Evolutionary conservation across 2,113 vertebrate genomes (phyloP).

Genomic region (Pandion haliaetus): DNA sequence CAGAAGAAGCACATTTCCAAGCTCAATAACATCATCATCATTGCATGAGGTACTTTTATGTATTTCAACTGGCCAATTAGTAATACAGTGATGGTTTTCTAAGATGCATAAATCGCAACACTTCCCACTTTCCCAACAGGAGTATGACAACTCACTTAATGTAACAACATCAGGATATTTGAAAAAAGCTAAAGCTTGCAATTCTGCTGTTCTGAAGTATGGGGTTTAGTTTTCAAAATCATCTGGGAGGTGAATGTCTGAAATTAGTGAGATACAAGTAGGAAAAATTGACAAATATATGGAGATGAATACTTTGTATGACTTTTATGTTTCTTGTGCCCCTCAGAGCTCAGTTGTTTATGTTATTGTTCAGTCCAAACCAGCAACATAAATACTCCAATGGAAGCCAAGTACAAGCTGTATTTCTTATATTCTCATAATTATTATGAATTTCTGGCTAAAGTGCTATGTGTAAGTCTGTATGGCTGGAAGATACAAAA

Average conservation of each 20-base stretch:
- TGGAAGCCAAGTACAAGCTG: background rate
- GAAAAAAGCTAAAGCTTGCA: background rate
- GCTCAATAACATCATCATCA: background rate
- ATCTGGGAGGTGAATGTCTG: background rate
- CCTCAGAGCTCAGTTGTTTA: background rate
- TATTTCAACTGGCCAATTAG: background rate
- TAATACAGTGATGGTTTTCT: background rate
- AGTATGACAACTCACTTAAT: background rate
- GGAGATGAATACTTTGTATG: background rate
- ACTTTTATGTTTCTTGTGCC: background rate
- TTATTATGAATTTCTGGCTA: background rate
- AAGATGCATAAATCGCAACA: background rate
- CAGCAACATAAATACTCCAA: background rate
- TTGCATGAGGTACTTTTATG: background rate
- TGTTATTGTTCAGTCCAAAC: background rate
- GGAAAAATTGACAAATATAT: background rate
- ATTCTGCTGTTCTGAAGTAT: background rate
- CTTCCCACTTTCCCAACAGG: background rate
- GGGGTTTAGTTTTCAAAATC: background rate
- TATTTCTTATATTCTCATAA: background rate
- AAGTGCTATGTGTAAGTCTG: background rate
- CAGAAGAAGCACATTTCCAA: background rate
- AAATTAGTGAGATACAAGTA: background rate
- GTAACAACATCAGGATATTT: background rate
- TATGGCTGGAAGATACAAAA: background rate